Conservation (phyloP, 2,888 invertebrate species). For the Lasioglossum morio region DNA sequence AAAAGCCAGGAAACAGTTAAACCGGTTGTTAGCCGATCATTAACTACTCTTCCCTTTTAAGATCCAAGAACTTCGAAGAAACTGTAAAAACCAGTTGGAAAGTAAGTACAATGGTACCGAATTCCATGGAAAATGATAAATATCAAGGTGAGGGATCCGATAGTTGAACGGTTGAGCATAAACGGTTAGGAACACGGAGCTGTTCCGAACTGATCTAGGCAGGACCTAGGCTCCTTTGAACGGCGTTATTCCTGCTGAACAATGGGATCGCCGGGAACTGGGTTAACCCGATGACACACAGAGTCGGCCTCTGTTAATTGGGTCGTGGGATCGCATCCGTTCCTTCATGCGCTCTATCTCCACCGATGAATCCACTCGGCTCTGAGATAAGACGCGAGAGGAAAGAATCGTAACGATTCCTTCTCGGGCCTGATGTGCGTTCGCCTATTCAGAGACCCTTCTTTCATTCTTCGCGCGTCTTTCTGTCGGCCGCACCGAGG, state of each 20-base stretch:
- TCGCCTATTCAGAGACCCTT: constrained; percentile 10
- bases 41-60: not conserved
- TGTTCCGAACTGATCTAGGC: not conserved
- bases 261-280: constrained; percentile 2
- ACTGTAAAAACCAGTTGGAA: not conserved
- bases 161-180: too few relatives aligned
- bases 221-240: not conserved
- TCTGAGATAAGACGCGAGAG: constrained; percentile 23
- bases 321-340: constrained; percentile 50
- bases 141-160: not conserved
- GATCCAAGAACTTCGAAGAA: not conserved
- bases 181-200: too few relatives aligned
- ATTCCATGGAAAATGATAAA: not conserved
- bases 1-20: constrained; percentile 44
- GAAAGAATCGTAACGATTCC: constrained; percentile 29
- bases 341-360: constrained; percentile 17
- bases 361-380: constrained; percentile 41
- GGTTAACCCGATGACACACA: constrained; percentile 40
- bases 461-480: constrained; percentile 29
- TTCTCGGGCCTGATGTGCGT: constrained; percentile 11
- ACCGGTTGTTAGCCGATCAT: constrained; percentile 17
- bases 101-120: not conserved
- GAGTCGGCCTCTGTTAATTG: constrained; percentile 32
- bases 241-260: constrained; percentile 15
- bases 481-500: constrained; percentile 17